These are phyloP conservation scores for Thyatira batis DNA, from an alignment of 2,888 invertebrate genomes.

Conservation along the genomic window DNA sequence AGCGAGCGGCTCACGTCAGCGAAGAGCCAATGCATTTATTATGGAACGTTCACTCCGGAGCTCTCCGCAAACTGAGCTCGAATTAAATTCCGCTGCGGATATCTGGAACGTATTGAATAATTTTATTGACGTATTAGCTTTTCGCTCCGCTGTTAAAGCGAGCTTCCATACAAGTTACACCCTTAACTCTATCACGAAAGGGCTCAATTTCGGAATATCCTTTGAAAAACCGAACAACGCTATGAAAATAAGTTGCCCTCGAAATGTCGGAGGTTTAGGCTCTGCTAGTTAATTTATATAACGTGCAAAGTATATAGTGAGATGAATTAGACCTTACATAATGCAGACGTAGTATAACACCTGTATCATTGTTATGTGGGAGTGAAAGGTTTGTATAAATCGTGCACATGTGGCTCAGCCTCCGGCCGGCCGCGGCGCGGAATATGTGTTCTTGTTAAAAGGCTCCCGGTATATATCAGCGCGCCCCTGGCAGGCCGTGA, in stretches of 20 bases:
- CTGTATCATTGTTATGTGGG: not conserved
- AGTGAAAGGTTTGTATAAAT: not conserved
- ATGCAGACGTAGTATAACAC: not conserved
- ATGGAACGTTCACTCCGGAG: not conserved
- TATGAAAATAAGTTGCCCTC: too few species aligned
- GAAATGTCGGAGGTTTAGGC: too few species aligned
- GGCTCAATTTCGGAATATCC: too few species aligned
- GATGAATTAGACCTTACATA: not conserved
- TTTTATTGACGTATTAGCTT: not conserved
- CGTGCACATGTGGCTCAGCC: not conserved
- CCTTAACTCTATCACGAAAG: too few species aligned
- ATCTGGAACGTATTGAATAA: not conserved
- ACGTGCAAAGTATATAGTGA: not conserved
- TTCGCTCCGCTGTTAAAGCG: too few species aligned
- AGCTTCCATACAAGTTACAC: too few species aligned
- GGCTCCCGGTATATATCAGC: not conserved
- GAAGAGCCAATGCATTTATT: not conserved
- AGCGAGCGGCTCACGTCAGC: not conserved
- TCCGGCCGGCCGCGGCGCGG: not conserved
- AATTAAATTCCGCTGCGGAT: not conserved
- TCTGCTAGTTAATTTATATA: too few species aligned
- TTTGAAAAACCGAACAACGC: too few species aligned
- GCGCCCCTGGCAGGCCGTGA: not conserved
- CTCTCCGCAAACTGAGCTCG: not conserved
- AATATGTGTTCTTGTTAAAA: not conserved